Evolutionary conservation across 2,888 invertebrate species (phyloP).

Genomic region (Sclerodermus sp.): DNA sequence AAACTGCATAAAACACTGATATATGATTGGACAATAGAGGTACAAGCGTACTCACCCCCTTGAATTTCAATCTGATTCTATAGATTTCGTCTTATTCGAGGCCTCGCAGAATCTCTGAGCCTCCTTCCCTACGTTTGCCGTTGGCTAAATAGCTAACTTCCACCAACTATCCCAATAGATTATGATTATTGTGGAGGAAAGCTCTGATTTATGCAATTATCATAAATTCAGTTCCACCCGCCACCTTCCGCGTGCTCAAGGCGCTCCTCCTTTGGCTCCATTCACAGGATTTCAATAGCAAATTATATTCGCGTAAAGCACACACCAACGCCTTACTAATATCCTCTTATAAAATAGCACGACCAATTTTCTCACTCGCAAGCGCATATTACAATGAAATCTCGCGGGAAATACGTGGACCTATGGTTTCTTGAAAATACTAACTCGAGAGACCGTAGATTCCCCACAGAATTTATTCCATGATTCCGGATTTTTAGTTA

Average conservation of each 20-base stretch:
- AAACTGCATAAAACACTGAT: too few species aligned
- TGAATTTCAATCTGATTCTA: conserved; percentile 26
- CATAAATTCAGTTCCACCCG: conserved; percentile 51
- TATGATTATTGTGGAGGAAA: conserved; percentile 57
- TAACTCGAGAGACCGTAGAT: too few species aligned
- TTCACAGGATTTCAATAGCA: conserved; percentile 53
- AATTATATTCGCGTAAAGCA: conserved; percentile 44
- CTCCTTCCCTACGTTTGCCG: conserved; percentile 40
- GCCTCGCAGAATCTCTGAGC: conserved; percentile 32
- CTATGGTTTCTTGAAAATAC: too few species aligned
- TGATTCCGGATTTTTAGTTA: too few species aligned
- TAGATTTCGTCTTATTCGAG: conserved; percentile 49
- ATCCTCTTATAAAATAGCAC: too few species aligned
- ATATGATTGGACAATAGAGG: too few species aligned
- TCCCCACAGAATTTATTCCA: too few species aligned
- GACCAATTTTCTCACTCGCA: too few species aligned
- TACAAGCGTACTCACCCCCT: too few species aligned
- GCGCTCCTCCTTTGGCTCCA: conserved; percentile 43
- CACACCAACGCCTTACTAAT: too few species aligned
- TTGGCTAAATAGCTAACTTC: conserved; percentile 56
- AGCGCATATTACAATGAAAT: too few species aligned
- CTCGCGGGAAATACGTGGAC: too few species aligned
- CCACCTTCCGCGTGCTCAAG: conserved; percentile 51
- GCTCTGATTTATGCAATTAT: conserved; percentile 57
- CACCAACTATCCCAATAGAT: conserved; percentile 57